Percentiles rank a stretch among this genome's conserved stretches.
Evolutionary conservation across 2,113 vertebrate species (phyloP).

Genomic region (Phoenicopterus ruber): DNA sequence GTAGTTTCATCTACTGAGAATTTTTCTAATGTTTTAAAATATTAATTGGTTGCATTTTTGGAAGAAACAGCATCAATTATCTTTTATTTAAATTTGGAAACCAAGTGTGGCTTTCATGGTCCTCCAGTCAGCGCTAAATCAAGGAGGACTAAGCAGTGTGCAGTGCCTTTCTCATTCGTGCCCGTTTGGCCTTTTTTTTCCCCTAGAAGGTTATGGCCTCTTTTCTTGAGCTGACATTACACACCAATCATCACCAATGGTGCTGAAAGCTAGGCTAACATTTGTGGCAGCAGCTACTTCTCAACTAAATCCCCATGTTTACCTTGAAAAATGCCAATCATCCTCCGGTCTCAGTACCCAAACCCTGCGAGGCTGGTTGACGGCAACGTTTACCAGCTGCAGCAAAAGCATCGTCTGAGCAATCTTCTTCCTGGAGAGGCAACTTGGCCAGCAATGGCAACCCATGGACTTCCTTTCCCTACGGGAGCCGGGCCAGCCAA

Average conservation of each 20-base stretch:
- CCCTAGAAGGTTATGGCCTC: not conserved
- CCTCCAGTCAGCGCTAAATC: not conserved
- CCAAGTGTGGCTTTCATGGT: not conserved
- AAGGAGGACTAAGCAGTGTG: not conserved
- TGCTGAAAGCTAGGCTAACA: conserved; percentile 10
- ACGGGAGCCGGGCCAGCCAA: not conserved
- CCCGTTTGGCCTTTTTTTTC: not conserved
- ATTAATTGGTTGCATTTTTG: not conserved
- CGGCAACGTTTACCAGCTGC: not conserved
- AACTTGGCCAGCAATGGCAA: not conserved
- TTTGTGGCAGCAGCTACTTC: not conserved
- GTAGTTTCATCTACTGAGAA: not conserved
- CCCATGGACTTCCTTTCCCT: not conserved
- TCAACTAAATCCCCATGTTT: not conserved
- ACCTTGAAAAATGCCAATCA: not conserved
- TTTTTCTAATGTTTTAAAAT: not conserved
- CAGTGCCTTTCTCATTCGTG: not conserved
- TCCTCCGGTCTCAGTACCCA: not conserved
- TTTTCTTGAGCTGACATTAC: not conserved
- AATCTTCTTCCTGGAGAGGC: not conserved
- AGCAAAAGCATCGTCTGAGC: not conserved
- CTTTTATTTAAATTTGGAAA: not conserved
- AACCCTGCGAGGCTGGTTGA: not conserved
- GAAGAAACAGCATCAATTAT: not conserved
- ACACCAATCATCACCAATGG: not conserved